Base-by-base conservation (phyloP, 2,113 vertebrate species). In the Chiloscyllium plagiosum region DNA sequence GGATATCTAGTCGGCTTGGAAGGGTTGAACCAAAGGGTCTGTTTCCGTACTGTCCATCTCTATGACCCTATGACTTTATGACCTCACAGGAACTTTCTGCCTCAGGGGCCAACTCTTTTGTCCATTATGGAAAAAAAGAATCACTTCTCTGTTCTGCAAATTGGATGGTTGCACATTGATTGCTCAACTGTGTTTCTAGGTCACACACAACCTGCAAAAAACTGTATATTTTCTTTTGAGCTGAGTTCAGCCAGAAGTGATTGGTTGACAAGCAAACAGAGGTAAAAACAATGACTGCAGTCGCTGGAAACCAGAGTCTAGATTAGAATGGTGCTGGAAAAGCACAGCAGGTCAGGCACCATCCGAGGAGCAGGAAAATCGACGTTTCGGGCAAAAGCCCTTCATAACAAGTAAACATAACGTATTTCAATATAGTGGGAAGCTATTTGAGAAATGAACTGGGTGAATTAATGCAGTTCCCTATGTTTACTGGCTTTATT, bases 381-480 rank as follows among this genome's bases (percentile, higher is more conserved):
- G 42, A 47, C 42, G 42, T 47, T 47, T 47, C 42, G 42, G 42
- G 1, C 42, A 47, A 47, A 47, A 47, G 42, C 42, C 42, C 42
- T 47, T 47, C 42, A 47, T n/a, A 13, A 92, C 0, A 8, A 2
- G 15, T 50, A 37, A n/a, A 61, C 56, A 12, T 2, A 61, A 20
- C 19, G 10, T 66, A 66, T 37, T 93, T 93, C 61, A 93, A 19
- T 10, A 6, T 20, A 22, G 56, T 56, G 4, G 50, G 86, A 89
- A 66, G 33, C 80, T 47, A 47, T 37, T 33, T 93, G 29, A 66
- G 19, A 93, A 93, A 66, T 93, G 89, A 90, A 93, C 65, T n/a
- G 61, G 61, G 61, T 19, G n/a, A 93, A 93, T 92, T 66, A 65
- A 93, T 66, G 33, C 61, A 93, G 22, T 93, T 93, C 89, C 65